A percentile compares a stretch with the other conserved stretches of the same genome.
Evolutionary conservation across 2,888 invertebrate genomes (phyloP).

Genomic region (Callimorpha dominula): DNA sequence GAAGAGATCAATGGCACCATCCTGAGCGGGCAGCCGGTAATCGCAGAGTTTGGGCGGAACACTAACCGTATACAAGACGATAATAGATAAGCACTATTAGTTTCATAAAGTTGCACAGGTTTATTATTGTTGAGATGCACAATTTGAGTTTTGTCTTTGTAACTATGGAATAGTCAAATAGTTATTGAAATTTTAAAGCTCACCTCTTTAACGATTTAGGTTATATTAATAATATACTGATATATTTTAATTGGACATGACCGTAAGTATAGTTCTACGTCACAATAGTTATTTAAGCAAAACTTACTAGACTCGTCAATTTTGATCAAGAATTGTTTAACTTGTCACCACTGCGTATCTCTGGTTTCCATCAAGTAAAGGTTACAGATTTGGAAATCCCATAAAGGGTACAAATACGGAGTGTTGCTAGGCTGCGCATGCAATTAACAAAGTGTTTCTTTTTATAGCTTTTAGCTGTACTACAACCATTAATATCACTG

Average conservation of each 20-base stretch:
- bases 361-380: too few relatives aligned
- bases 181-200: not conserved
- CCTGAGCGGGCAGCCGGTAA: constrained; percentile 81
- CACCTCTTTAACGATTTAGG: not conserved
- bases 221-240: not conserved
- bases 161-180: not conserved
- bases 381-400: too few relatives aligned
- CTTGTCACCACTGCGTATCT: not conserved
- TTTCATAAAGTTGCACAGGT: constrained; percentile 7
- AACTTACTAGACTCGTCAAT: not conserved
- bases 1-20: constrained; percentile 84
- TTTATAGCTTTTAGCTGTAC: not conserved
- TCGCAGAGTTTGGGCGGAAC: constrained; percentile 76
- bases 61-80: constrained; percentile 40
- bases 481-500: not conserved
- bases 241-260: not conserved
- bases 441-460: not conserved
- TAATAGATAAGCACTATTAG: constrained; percentile 19
- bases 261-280: not conserved
- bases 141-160: not conserved
- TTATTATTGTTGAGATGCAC: constrained; percentile 3
- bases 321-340: not conserved
- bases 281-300: not conserved
- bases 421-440: not conserved
- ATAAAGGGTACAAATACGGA: too few relatives aligned